Percentiles rank a stretch among this genome's conserved stretches.
Conservation (phyloP, 2,888 invertebrate species). For the Schizaphis graminum region DNA sequence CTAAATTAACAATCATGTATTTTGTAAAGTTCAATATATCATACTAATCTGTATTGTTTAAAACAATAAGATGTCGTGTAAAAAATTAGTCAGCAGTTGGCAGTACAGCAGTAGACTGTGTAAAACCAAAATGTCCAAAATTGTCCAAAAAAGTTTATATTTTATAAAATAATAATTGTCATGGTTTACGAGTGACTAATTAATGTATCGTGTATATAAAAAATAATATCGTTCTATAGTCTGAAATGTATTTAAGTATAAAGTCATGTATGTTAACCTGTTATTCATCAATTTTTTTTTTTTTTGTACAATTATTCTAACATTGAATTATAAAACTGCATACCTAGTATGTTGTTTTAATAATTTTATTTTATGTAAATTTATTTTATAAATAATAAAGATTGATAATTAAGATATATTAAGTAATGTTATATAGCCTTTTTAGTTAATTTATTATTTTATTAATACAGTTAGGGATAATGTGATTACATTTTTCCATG, state of each 20-base stretch:
- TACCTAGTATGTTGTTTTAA: neutral
- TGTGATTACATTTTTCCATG: neutral
- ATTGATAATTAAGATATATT: neutral
- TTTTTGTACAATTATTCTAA: neutral
- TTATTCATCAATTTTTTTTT: neutral
- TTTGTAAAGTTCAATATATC: neutral
- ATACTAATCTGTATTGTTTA: neutral
- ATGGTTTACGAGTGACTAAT: neutral
- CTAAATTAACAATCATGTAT: neutral
- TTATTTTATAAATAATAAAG: neutral
- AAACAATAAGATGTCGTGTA: too few relatives aligned
- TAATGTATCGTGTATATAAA: neutral
- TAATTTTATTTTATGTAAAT: neutral
- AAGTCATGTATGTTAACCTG: neutral
- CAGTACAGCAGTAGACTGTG: too few relatives aligned
- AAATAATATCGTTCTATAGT: neutral
- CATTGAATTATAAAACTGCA: neutral
- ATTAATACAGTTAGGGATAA: neutral
- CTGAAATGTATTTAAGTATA: neutral
- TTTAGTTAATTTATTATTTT: neutral
- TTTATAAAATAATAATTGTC: neutral
- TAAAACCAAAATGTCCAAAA: neutral
- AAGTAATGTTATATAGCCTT: neutral
- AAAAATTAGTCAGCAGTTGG: too few relatives aligned
- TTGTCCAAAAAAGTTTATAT: neutral